Base-by-base conservation (phyloP, 1,140 invertebrate species). In the Dysdera silvatica region DNA sequence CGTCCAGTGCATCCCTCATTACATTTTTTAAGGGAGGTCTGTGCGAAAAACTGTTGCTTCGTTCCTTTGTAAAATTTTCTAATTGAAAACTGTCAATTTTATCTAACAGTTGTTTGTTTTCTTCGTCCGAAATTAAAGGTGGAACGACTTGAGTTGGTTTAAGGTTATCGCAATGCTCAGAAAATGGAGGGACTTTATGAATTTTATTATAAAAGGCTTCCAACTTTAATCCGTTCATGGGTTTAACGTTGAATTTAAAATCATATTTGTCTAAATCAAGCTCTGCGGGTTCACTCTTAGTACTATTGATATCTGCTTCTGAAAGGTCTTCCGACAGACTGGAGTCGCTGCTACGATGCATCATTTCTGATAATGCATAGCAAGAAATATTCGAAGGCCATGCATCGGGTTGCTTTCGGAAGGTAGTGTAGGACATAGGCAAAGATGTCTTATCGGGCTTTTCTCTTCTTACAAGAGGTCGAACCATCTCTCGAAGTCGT, bases 141-240 rank as follows among this genome's bases (percentile, higher is more conserved):
- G 64, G 52, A 20, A 66, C 64, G 8, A 60, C 43, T 48, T 66
- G 64, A 5, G 52, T 66, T 16, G 64, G 64, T 57, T 66, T 66
- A 16, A 65, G 12, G 28, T 43, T 12, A 1, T 52, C 55, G 47
- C 61, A 56, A 45, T 67, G 59, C 35, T 63, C 61, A 48, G 62
- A 54, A 59, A 67, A 67, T 12, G 65, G 49, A 16, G 65, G 53
- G 4, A 61, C 45, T 52, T 67, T 63, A 29, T 63, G 58, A 37
- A 63, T 61, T 48, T 63, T 67, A 20, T 37, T 67, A 54, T 63
- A 67, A 52, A 59, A 67, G 2, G 54, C 60, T 61, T 67, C 66
- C 43, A 67, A 37, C 52, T 62, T 67, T 14, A 67, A 52, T 10
- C 54, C 66, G 24, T 67, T 67, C 66, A 67, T 67, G 20, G 66